Base-by-base conservation (phyloP, 2,888 invertebrate species). In the Octonoba sinensis region DNA sequence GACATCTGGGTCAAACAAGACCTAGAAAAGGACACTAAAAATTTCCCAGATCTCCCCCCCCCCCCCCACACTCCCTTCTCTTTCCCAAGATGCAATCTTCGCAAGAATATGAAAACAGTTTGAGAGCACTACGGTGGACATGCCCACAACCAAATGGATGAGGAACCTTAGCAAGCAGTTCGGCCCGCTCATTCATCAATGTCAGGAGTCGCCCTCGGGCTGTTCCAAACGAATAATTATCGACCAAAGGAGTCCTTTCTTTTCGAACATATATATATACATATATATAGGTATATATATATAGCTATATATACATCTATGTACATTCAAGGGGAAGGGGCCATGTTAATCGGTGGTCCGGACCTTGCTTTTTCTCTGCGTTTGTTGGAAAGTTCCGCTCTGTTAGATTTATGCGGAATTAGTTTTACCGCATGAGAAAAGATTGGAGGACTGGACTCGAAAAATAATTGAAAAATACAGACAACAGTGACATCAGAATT, bases 151-250 rank as follows among this genome's bases (percentile, higher is more conserved):
- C 79, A 81, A 81, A 81, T 81, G 79, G 79, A 81, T 73, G 79
- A 64, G 73, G 79, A 81, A 81, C 79, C 79, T 81, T 69, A 70
- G 62, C 65, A 60, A 51, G 67, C 67, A 67, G 72, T 51, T 57
- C 75, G 71, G 67, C 70, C 72, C 70, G 56, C 82, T 76, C 82
- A 82, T 82, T 76, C 82, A 82, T 82, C 82, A 82, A 64, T 82
- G 82, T 82, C 82, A 82, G 62, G 67, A 72, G 64, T 72, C 76
- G 60, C 72, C 82, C 76, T 66, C 76, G 56, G 72, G 76, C 67
- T 65, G 76, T 82, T 76, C 76, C 76, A 59, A 82, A 82, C 76
- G 82, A 71, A 77, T 82, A 82, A 82, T 82, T 82, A 82, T 82
- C 75, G 81, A 81, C 79, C 79, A 79, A 72, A 51, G 56, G 46